phyloP scores from a whole-genome alignment of 1,140 invertebrate genomes.

The Drosophila mojavensis region DNA sequence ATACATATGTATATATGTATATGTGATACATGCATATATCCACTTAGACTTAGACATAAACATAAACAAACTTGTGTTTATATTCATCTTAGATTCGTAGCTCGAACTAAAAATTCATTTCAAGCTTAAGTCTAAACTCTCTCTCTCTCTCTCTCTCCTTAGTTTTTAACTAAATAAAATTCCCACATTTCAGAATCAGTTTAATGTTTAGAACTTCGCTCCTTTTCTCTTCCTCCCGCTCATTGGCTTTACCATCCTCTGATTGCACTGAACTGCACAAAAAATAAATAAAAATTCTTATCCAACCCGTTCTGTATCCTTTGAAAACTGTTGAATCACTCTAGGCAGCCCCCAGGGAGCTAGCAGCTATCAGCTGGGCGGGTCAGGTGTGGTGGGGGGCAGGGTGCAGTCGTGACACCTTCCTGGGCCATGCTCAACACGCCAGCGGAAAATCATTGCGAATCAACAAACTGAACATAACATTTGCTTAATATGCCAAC shows the following conservation, averaged over 20 bases:
- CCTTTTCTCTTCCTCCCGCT: neutral
- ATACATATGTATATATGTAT: no score
- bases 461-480: constrained; percentile 56
- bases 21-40: no score
- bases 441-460: constrained; percentile 31
- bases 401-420: constrained; percentile 2
- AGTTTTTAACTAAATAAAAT: no score
- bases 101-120: no score
- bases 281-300: neutral
- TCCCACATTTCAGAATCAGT: no score
- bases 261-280: neutral
- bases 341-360: neutral
- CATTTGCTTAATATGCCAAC: constrained; percentile 73
- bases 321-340: constrained; percentile 11
- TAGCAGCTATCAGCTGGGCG: neutral
- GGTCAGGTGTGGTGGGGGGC: neutral
- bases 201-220: no score
- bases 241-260: neutral
- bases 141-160: no score
- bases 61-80: no score
- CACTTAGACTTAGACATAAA: no score
- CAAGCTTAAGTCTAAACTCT: no score
- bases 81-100: no score
- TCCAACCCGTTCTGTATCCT: neutral
- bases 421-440: neutral